These are phyloP conservation scores for Pocillopora grandis DNA, from an alignment of 92 coral and sea anemone species.

Conservation along the genomic window DNA sequence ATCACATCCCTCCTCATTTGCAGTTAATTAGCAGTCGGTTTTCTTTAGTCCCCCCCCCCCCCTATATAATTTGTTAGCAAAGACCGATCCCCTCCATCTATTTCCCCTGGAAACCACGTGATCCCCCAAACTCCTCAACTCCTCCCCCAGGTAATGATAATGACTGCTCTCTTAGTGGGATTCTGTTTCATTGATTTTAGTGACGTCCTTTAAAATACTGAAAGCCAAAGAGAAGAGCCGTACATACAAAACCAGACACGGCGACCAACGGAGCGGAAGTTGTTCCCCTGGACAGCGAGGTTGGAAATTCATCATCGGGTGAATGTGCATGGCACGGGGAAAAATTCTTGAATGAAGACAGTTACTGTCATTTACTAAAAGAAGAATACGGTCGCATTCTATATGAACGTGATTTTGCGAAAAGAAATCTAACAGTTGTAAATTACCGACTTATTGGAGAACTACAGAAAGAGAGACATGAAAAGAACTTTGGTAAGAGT, in stretches of 20 bases:
- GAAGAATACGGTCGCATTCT: conserved; percentile 3
- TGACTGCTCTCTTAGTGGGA: no score
- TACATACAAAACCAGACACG: not conserved
- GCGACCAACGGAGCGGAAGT: not conserved
- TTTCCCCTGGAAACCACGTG: no score
- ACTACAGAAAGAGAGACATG: not conserved
- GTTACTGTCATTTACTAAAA: not conserved
- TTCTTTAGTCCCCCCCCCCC: no score
- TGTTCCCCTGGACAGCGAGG: not conserved
- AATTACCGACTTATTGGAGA: not conserved
- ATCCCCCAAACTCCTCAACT: no score
- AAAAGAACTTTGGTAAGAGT: not conserved
- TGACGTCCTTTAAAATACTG: no score
- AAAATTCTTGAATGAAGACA: not conserved
- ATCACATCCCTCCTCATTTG: no score
- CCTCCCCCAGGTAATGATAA: no score
- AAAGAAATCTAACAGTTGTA: conserved; percentile 3
- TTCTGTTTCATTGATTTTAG: no score
- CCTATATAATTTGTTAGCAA: no score
- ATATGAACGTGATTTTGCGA: conserved; percentile 11
- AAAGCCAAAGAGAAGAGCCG: no score
- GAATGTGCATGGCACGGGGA: not conserved
- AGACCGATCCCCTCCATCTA: no score
- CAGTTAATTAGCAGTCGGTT: no score
- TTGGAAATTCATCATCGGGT: not conserved